Evolutionary conservation across 2,797 vertebrate species (phyloP).

Genomic region (Rhadinocentrus ornatus): DNA sequence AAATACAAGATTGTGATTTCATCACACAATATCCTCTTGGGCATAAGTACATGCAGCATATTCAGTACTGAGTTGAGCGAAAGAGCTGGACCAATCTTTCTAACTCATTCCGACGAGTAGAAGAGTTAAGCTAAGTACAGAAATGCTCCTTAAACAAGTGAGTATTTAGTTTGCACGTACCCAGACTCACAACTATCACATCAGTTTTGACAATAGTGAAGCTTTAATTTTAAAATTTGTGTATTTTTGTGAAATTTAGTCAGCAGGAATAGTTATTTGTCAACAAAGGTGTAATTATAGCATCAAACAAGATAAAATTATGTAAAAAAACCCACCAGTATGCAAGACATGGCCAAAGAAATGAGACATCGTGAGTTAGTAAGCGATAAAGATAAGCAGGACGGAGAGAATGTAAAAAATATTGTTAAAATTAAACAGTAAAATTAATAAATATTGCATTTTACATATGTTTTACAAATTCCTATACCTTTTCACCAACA

Average conservation of each 20-base stretch:
- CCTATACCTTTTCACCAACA: background rate
- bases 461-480: background rate
- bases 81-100: no score
- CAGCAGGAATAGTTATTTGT: conserved; percentile 47
- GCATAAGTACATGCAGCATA: no score
- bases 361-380: background rate
- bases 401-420: background rate
- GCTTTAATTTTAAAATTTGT: conserved; percentile 41
- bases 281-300: conserved; percentile 53
- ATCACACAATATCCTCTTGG: no score
- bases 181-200: conserved; percentile 34
- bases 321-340: conserved; percentile 27
- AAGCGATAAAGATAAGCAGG: background rate
- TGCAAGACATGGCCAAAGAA: conserved; percentile 14
- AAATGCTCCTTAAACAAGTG: no score
- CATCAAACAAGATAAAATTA: conserved; percentile 49
- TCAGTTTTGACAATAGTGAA: conserved; percentile 41
- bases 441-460: background rate
- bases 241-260: conserved; percentile 40
- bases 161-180: no score
- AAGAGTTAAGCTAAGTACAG: no score
- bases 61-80: no score
- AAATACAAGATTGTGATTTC: no score
- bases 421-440: no score
- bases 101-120: no score